Conservation (phyloP, 2,797 vertebrate genomes). For the Prionace glauca region DNA sequence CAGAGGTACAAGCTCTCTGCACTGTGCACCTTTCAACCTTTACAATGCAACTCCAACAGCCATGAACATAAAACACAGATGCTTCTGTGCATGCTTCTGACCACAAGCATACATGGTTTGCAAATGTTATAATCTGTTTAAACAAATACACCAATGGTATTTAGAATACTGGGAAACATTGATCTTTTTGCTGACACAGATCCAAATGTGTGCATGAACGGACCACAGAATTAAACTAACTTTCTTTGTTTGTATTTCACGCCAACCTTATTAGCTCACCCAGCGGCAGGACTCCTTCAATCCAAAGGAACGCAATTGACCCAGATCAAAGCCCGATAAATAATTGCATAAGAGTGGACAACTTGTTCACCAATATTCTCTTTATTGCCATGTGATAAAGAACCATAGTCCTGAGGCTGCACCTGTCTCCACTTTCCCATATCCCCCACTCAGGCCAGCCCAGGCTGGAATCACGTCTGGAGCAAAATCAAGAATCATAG, state of each 20-base stretch:
- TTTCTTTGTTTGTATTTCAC: background rate
- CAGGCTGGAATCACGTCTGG: background rate
- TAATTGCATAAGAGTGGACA: background rate
- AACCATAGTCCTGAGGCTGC: background rate
- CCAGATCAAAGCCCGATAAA: background rate
- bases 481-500: background rate
- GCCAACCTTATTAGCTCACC: background rate
- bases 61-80: background rate
- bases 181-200: background rate
- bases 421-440: background rate
- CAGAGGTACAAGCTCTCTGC: background rate
- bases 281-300: background rate
- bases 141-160: constrained; percentile 3
- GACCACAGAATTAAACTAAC: background rate
- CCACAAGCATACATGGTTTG: background rate
- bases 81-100: too few relatives aligned
- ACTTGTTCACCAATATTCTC: background rate
- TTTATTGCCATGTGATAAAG: background rate
- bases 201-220: background rate
- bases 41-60: background rate
- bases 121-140: background rate
- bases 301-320: background rate
- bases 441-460: too few relatives aligned
- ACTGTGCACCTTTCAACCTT: background rate
- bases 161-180: background rate